A percentile compares a stretch with the other conserved stretches of the same genome.
Conservation (phyloP, 2,113 vertebrate species). For the Syrmaticus mikado region DNA sequence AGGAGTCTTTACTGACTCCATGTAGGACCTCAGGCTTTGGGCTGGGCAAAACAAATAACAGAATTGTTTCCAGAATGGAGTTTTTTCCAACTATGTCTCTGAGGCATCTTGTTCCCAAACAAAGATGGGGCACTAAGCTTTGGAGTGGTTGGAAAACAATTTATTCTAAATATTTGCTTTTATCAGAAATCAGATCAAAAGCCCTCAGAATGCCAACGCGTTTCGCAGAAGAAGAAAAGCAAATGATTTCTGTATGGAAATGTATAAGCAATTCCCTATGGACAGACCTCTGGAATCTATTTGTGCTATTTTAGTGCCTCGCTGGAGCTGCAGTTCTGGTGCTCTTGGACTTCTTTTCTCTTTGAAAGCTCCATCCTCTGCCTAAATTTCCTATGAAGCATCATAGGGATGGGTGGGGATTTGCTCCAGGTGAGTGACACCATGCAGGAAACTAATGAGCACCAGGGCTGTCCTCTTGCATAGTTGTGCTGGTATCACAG, state of each 20-base stretch:
- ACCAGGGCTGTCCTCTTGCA: not conserved
- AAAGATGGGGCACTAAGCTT: not conserved
- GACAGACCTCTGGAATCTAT: not conserved
- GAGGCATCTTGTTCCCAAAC: not conserved
- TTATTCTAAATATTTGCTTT: not conserved
- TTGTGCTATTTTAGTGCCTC: not conserved
- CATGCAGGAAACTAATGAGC: not conserved
- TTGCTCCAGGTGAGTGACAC: not conserved
- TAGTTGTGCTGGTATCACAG: too few species aligned
- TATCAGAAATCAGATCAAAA: not conserved
- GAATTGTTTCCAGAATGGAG: not conserved
- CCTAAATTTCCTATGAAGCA: not conserved
- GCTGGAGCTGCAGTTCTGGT: not conserved
- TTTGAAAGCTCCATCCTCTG: not conserved
- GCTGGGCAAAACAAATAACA: not conserved
- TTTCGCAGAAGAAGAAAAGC: not conserved
- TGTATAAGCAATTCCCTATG: not conserved
- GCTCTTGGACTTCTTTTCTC: not conserved
- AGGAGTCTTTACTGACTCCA: not conserved
- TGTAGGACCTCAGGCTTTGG: not conserved
- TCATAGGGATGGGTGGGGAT: not conserved
- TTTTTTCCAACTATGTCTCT: not conserved
- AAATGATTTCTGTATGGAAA: not conserved
- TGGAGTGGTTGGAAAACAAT: not conserved
- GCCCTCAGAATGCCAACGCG: not conserved